These are phyloP conservation scores for Glomeris maerens DNA, from an alignment of 1,140 invertebrate species.

Conservation along the genomic window DNA sequence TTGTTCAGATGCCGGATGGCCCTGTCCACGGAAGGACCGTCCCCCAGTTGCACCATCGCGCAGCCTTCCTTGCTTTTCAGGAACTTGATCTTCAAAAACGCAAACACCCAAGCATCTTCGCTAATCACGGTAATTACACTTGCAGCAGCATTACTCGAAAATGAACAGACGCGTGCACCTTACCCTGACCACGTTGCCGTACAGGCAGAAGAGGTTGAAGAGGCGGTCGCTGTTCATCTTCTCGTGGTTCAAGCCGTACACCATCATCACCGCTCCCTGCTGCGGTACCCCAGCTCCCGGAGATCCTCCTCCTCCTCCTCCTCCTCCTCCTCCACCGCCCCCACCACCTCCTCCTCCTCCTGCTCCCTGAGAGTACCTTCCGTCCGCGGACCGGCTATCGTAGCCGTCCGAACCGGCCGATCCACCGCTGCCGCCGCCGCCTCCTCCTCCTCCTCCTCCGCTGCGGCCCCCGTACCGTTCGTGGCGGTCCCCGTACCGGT, in stretches of 20 bases:
- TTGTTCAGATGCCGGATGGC: slow-evolving; percentile 91
- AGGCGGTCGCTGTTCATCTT: slow-evolving; percentile 90
- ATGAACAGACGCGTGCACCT: too few species aligned
- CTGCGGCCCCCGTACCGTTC: slow-evolving; percentile 14
- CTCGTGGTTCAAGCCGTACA: slow-evolving; percentile 84
- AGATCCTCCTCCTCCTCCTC: slow-evolving; percentile 16
- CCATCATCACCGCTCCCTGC: slow-evolving; percentile 88
- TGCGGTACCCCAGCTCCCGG: slow-evolving; percentile 34
- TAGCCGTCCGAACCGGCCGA: slow-evolving; percentile 1
- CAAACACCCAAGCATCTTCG: too few species aligned
- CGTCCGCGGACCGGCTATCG: slow-evolving; percentile 4
- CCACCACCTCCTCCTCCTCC: background rate
- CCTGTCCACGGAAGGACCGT: slow-evolving; percentile 80
- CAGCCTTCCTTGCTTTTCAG: slow-evolving; percentile 96
- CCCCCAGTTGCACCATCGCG: slow-evolving; percentile 99
- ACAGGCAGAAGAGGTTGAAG: slow-evolving; percentile 98
- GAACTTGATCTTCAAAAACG: slow-evolving; percentile 84
- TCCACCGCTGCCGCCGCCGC: slow-evolving; percentile 5
- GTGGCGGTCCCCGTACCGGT: slow-evolving; percentile 10
- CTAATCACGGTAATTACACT: too few species aligned
- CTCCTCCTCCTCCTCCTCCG: slow-evolving; percentile 6
- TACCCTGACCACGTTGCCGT: slow-evolving; percentile 94
- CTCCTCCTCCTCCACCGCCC: slow-evolving; percentile 8
- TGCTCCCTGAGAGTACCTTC: too few species aligned
- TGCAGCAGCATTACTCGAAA: too few species aligned